phyloP scores from a whole-genome alignment of 2,888 invertebrate genomes.

The Elysia crispata region DNA sequence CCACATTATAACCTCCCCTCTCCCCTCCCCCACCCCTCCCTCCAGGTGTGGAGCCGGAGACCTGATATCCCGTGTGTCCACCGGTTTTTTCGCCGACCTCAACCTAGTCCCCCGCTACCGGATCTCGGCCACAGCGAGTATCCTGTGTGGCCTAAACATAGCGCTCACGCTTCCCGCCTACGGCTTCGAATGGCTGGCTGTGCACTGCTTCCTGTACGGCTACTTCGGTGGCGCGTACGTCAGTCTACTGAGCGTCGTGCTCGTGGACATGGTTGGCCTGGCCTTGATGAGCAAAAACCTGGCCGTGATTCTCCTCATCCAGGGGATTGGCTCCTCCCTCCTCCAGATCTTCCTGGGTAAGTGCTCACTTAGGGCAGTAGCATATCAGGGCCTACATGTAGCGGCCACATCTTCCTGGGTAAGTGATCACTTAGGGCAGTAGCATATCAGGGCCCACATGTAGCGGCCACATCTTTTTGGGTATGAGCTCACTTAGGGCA shows the following conservation, averaged over 20 bases:
- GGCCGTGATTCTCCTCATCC: slow-evolving; percentile 65
- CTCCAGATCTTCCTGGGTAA: slow-evolving; percentile 68
- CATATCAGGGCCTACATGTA: no score
- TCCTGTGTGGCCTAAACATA: slow-evolving; percentile 60
- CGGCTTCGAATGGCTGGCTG: slow-evolving; percentile 57
- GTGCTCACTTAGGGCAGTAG: neutral
- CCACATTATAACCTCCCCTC: no score
- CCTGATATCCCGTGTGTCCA: slow-evolving; percentile 61
- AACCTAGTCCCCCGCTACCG: slow-evolving; percentile 62
- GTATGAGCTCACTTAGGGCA: no score
- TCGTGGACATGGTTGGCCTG: slow-evolving; percentile 68
- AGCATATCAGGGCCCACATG: no score
- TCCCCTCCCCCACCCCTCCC: no score
- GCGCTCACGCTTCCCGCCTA: slow-evolving; percentile 58
- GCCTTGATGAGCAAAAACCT: slow-evolving; percentile 62
- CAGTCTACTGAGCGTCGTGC: slow-evolving; percentile 61
- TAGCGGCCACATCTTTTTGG: no score
- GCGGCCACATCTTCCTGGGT: no score
- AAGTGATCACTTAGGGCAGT: no score
- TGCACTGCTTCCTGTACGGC: slow-evolving; percentile 67
- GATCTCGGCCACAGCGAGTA: slow-evolving; percentile 55
- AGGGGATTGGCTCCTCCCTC: slow-evolving; percentile 65
- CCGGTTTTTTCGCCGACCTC: slow-evolving; percentile 63
- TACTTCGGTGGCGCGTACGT: slow-evolving; percentile 68
- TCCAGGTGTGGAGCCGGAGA: slow-evolving; percentile 62